Percentiles rank a stretch among this genome's conserved stretches.
These are phyloP conservation scores for Pheucticus melanocephalus DNA, from an alignment of 2,113 vertebrate species.

Conservation along the genomic window DNA sequence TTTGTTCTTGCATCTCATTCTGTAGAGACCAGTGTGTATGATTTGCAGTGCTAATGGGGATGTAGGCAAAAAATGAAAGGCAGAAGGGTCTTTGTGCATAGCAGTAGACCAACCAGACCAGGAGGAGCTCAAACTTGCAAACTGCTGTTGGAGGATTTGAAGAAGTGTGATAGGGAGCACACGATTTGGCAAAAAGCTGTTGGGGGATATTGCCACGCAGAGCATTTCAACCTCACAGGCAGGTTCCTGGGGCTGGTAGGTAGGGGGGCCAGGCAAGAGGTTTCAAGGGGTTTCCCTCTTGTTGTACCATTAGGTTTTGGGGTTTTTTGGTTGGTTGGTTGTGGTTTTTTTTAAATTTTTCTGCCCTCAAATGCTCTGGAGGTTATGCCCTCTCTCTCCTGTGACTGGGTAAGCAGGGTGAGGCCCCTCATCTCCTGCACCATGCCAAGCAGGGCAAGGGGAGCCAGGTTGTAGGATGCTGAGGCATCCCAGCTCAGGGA, in stretches of 20 bases:
- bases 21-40: not conserved
- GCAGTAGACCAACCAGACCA: fast-evolving
- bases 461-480: fast-evolving
- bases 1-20: not conserved
- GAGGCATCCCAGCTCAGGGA: not conserved
- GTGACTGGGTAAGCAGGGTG: fast-evolving
- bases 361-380: not conserved
- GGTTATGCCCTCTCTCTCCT: not conserved
- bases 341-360: no score
- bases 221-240: not conserved
- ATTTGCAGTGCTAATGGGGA: not conserved
- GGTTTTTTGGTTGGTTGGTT: not conserved
- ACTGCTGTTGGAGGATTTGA: not conserved
- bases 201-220: not conserved
- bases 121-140: not conserved
- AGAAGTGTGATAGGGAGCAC: not conserved
- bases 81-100: not conserved
- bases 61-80: not conserved
- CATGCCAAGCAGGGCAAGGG: not conserved
- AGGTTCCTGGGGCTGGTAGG: not conserved
- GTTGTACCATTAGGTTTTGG: not conserved
- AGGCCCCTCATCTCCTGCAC: not conserved
- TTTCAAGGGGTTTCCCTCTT: not conserved
- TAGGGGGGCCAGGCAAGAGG: not conserved
- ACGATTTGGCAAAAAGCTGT: fast-evolving